phyloP scores from a whole-genome alignment of 1,140 invertebrate genomes.

The Chrysomallon squamiferum region DNA sequence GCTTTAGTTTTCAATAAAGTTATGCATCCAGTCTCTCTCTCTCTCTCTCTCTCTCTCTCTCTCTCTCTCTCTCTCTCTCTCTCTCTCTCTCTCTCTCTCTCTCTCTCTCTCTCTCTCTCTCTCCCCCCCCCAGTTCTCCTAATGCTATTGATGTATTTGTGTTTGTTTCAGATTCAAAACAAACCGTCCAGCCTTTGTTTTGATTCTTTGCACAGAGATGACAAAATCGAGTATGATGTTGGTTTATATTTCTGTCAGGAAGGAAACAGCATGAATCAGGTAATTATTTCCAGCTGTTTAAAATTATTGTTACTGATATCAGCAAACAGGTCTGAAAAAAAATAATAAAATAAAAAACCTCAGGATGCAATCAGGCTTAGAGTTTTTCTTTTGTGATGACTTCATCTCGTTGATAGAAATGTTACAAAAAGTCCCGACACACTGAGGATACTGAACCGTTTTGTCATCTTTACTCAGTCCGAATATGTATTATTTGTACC shows the following conservation, averaged over 20 bases:
- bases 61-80: not conserved
- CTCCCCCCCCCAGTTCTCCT: not conserved
- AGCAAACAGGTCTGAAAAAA: too few relatives aligned
- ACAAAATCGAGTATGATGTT: conserved; percentile 73
- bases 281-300: conserved; percentile 33
- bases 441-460: too few relatives aligned
- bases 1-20: not conserved
- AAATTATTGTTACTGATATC: too few relatives aligned
- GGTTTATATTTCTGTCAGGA: conserved; percentile 80
- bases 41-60: not conserved
- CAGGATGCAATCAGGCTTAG: too few relatives aligned
- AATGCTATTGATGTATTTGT: not conserved
- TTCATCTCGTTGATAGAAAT: too few relatives aligned
- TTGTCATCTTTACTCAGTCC: too few relatives aligned
- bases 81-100: too few relatives aligned
- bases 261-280: conserved; percentile 70
- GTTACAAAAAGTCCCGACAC: too few relatives aligned
- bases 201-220: conserved; percentile 79
- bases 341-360: too few relatives aligned
- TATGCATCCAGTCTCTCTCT: not conserved
- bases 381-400: too few relatives aligned
- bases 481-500: not conserved
- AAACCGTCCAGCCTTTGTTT: conserved; percentile 73
- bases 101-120: not conserved
- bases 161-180: conserved; percentile 48